These are phyloP conservation scores for Peromyscus nudipes DNA, from an alignment of 2,797 vertebrate genomes.

Conservation along the genomic window DNA sequence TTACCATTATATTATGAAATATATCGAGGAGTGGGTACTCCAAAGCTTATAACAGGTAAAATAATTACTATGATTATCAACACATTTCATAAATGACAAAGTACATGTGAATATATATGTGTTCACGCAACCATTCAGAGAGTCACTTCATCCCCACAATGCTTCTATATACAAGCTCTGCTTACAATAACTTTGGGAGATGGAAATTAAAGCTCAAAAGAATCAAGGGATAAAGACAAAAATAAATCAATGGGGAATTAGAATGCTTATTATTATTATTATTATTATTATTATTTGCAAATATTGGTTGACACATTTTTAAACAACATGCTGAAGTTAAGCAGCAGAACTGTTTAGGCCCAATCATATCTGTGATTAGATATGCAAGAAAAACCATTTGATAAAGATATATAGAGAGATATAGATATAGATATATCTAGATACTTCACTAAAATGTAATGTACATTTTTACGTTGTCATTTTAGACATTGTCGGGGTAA, in stretches of 20 bases:
- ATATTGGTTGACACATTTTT: not conserved
- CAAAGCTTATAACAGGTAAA: conserved; percentile 26
- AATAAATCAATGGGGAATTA: not conserved
- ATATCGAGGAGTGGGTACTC: not conserved
- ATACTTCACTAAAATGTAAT: not conserved
- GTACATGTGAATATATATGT: not conserved
- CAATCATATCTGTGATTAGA: conserved; percentile 13
- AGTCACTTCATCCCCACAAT: not conserved
- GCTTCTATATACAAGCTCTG: not conserved
- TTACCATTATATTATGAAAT: conserved; percentile 5
- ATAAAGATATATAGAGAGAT: not conserved
- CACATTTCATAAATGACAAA: conserved; percentile 54
- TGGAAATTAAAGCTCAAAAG: conserved; percentile 9
- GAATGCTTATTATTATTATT: not conserved
- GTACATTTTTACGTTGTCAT: not conserved
- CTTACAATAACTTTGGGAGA: not conserved
- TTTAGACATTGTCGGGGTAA: not conserved
- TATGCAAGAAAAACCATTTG: conserved; percentile 40
- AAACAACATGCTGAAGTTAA: not conserved
- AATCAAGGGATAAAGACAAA: not conserved
- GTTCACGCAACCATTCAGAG: not conserved
- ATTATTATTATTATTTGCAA: not conserved
- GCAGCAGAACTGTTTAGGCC: conserved; percentile 6
- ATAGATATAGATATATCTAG: not conserved
- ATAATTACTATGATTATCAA: conserved; percentile 51